Base-by-base conservation (phyloP, 2,113 vertebrate genomes). In the Gnathonemus longibarbis region DNA sequence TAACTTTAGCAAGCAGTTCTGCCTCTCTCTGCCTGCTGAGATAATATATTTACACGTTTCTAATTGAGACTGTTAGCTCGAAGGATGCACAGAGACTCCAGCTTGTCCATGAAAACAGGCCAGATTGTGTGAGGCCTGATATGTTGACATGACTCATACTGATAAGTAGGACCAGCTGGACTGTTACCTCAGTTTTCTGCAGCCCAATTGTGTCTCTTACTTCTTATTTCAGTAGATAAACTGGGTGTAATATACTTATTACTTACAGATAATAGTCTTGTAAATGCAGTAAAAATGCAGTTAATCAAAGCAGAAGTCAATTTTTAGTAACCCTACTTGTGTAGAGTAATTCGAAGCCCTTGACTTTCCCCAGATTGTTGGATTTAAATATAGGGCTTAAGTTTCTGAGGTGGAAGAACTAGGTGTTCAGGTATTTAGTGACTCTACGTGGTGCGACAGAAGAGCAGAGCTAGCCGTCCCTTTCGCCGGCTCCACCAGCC, bases 81-180 rank as follows among this genome's bases (percentile, higher is more conserved):
- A 91, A 90, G 80, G 92, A 93, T 92, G 94, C 92, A 92, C 92
- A 92, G 90, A 91, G 94, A 93, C 93, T 92, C 92, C 93, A 93
- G 93, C 94, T 94, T 94, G 93, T 92, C 89, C 62, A 84, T 93
- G 92, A 93, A 94, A 95, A 93, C 92, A 91, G 94, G 93, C 94
- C 95, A 96, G 95, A 95, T 95, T 95, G 95, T 92, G 94, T 91
- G 91, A 93, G 92, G 93, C 89, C 27, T n/a, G 91, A 84, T 84
- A 50, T 87, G 58, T n/a, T 62, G 87, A 35, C 89, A 87, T 91
- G 91, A 94, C 93, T 89, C 77, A 89, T 42, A 31, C 77, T 45
- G 89, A 62, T 85, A 89, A 58, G 89, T 31, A 62, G 80, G 39
- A 42, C 89, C 89, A 89, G 89, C 89, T 89, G 89, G 84, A 89